Conservation (phyloP, 2,888 invertebrate genomes). For the Thelaira solivaga region DNA sequence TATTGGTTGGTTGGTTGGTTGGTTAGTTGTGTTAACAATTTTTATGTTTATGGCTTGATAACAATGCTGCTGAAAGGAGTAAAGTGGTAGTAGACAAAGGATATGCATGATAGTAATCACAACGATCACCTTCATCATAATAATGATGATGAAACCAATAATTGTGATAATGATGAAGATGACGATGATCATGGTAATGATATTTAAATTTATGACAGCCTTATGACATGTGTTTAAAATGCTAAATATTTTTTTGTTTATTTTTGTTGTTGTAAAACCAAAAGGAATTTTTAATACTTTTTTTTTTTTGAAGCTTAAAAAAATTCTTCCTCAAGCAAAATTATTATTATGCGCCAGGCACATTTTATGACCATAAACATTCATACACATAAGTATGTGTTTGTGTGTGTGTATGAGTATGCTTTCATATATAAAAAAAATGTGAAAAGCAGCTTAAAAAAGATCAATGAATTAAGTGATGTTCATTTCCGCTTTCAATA, state of each 20-base stretch:
- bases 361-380: not conserved
- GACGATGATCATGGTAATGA: slow-evolving; percentile 42
- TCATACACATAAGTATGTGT: not conserved
- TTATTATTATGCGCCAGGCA: slow-evolving; percentile 46
- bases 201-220: slow-evolving; percentile 54
- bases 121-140: slow-evolving; percentile 16
- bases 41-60: slow-evolving; percentile 45
- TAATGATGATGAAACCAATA: slow-evolving; percentile 19
- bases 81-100: slow-evolving; percentile 23
- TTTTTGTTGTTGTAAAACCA: not conserved
- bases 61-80: slow-evolving; percentile 43
- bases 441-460: slow-evolving; percentile 1
- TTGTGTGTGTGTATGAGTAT: too few relatives aligned
- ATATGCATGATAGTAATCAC: slow-evolving; percentile 40
- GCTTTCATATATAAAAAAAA: slow-evolving; percentile 8
- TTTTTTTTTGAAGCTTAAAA: not conserved
- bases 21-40: slow-evolving; percentile 27
- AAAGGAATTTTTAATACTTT: not conserved
- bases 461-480: slow-evolving; percentile 51
- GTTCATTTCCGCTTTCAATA: slow-evolving; percentile 58
- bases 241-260: slow-evolving; percentile 30
- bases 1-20: too few relatives aligned
- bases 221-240: slow-evolving; percentile 51
- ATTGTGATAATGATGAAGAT: slow-evolving; percentile 14
- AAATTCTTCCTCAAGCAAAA: not conserved